Percentiles rank a stretch among this genome's conserved stretches.
These are phyloP conservation scores for Cyphomyrus plagiostoma DNA, from an alignment of 2,113 vertebrate species.

Conservation along the genomic window DNA sequence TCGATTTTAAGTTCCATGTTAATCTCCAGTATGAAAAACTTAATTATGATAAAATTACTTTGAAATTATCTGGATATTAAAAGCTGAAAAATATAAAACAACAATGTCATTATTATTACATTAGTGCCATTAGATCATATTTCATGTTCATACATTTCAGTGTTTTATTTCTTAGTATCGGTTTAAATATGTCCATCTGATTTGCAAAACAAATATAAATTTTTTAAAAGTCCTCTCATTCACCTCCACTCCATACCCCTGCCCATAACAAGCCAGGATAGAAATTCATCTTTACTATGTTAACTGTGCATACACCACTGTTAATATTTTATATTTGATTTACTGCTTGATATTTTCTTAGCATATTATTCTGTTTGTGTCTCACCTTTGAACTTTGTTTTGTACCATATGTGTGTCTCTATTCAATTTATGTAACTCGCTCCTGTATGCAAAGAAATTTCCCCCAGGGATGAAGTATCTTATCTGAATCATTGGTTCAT, in stretches of 20 bases:
- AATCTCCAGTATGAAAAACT: background rate
- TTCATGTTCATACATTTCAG: background rate
- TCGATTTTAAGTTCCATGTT: slow-evolving; percentile 7
- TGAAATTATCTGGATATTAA: slow-evolving; percentile 10
- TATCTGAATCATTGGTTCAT: background rate
- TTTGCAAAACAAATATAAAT: background rate
- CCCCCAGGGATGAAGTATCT: background rate
- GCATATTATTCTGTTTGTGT: background rate
- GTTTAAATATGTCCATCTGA: background rate
- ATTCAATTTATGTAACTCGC: background rate
- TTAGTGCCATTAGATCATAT: background rate
- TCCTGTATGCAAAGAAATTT: background rate
- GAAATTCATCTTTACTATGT: background rate
- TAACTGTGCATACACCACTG: background rate
- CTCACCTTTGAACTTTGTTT: background rate
- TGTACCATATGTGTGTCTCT: background rate
- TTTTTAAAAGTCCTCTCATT: background rate
- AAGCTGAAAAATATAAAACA: background rate
- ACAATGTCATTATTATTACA: background rate
- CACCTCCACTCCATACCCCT: background rate
- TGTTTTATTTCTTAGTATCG: background rate
- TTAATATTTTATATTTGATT: background rate
- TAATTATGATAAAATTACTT: slow-evolving; percentile 13
- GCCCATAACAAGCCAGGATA: background rate
- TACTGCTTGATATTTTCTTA: background rate